phyloP scores from a whole-genome alignment of 2,888 invertebrate genomes.

The Drosophila subsilvestris region DNA sequence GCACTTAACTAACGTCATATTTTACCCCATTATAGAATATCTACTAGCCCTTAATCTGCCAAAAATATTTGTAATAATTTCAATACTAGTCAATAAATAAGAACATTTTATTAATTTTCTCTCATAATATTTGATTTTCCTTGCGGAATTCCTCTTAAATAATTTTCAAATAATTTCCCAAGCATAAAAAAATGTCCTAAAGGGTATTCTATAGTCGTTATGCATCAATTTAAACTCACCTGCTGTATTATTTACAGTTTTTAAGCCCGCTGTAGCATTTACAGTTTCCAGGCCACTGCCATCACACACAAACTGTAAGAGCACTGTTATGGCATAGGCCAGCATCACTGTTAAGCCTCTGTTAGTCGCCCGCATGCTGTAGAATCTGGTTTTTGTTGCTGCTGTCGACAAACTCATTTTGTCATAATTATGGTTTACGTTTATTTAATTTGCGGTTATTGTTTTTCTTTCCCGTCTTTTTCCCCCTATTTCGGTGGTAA shows the following conservation, averaged over 20 bases:
- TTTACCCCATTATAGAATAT: neutral
- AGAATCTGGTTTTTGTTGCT: constrained; percentile 22
- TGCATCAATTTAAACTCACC: constrained; percentile 7
- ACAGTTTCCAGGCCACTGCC: constrained; percentile 27
- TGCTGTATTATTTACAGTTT: neutral
- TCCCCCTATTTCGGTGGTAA: constrained; percentile 8
- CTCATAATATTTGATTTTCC: neutral
- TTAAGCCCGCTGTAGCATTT: constrained; percentile 33
- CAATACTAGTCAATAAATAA: too few species aligned
- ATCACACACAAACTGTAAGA: constrained; percentile 33
- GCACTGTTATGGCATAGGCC: constrained; percentile 9
- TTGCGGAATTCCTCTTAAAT: neutral
- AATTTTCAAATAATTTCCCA: neutral
- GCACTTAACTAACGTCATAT: neutral
- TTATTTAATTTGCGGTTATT: constrained; percentile 52
- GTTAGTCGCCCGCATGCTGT: constrained; percentile 26
- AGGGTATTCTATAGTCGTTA: neutral
- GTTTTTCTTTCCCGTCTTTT: constrained; percentile 27
- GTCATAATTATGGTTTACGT: constrained; percentile 68
- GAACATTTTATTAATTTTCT: neutral
- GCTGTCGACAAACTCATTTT: constrained; percentile 55
- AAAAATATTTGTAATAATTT: too few species aligned
- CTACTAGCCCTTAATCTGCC: too few species aligned
- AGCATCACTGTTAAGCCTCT: constrained; percentile 51
- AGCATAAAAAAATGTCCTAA: rapidly evolving